Conservation (phyloP, 2,888 invertebrate species). For the Smittia aterrima region DNA sequence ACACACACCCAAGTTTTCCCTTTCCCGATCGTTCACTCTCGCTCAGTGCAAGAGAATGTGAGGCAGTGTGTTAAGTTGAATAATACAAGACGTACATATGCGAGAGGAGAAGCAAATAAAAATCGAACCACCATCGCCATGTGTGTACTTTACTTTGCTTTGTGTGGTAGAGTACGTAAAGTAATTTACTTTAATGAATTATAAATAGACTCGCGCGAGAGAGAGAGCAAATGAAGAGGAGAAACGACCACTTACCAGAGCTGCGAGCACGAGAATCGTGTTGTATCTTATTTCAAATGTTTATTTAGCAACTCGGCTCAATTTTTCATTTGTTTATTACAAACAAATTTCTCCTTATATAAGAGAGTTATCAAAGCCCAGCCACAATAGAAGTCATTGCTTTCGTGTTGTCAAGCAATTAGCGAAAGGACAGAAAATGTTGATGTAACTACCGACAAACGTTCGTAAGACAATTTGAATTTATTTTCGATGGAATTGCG, state of each 20-base stretch:
- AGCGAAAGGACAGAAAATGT: constrained; percentile 1
- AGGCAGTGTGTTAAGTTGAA: not conserved
- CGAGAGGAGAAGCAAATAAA: not conserved
- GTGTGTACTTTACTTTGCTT: constrained; percentile 7
- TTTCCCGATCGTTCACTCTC: not conserved
- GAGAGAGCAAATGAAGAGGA: constrained; percentile 2
- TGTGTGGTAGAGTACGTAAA: not conserved
- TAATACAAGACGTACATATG: not conserved
- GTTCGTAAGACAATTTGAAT: not conserved
- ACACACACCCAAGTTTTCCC: constrained; percentile 13
- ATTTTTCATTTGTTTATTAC: not conserved
- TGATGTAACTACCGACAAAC: not conserved
- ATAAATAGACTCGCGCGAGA: constrained; percentile 31
- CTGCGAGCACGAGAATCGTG: not conserved
- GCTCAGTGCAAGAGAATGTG: not conserved
- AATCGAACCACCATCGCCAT: not conserved
- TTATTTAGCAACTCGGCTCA: not conserved
- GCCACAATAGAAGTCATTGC: not conserved
- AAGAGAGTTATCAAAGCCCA: not conserved
- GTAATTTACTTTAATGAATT: constrained; percentile 27
- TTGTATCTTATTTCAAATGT: constrained; percentile 5
- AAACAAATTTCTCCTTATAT: too few species aligned
- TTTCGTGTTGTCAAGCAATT: constrained; percentile 38
- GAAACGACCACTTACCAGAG: constrained; percentile 16
- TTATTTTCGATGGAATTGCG: not conserved